Evolutionary conservation across 2,113 vertebrate species (phyloP).

Genomic region (Jacana jacana): DNA sequence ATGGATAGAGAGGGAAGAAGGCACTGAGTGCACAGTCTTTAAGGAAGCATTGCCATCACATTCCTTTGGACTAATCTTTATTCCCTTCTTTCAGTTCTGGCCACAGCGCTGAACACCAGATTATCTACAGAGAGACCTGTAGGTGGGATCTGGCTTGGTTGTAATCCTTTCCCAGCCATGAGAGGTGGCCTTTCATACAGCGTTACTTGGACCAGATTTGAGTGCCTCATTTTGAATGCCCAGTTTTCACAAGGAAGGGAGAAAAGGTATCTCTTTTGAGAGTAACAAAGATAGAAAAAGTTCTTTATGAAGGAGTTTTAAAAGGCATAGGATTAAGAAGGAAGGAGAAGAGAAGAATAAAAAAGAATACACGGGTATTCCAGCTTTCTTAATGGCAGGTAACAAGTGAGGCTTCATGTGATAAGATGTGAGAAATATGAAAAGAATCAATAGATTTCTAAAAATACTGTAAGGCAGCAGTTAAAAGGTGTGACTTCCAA

Average conservation of each 20-base stretch:
- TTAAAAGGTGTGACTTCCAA: neutral
- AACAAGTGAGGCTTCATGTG: neutral
- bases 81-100: neutral
- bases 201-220: neutral
- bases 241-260: neutral
- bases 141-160: neutral
- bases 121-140: neutral
- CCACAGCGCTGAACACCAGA: rapidly evolving
- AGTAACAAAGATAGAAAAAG: neutral
- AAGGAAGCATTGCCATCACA: neutral
- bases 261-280: neutral
- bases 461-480: neutral
- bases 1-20: neutral
- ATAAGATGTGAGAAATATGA: neutral
- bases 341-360: neutral
- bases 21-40: neutral
- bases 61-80: neutral
- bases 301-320: neutral
- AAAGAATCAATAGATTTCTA: neutral
- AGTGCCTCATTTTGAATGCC: neutral
- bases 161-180: neutral
- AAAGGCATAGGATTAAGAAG: neutral
- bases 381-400: neutral
- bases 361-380: neutral
- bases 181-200: neutral